Base-by-base conservation (phyloP, 1,140 invertebrate genomes). In the Macrotrachela quadricornifera region DNA sequence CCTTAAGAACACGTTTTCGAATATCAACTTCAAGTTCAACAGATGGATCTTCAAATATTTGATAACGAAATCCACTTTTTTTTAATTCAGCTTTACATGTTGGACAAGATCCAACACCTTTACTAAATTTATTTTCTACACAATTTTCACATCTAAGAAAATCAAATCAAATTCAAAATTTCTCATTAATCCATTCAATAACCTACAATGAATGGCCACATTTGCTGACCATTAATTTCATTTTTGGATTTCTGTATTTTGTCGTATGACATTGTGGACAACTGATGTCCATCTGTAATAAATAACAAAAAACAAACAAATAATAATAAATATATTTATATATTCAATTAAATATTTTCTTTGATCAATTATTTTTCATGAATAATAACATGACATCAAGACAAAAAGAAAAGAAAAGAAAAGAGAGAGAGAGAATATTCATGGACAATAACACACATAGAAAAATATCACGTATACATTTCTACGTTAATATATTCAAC, bases 1-100 rank as follows among this genome's bases (percentile, higher is more conserved):
- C 66, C 63, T 81, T 80, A 1, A 91, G 65, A 30, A 95, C 77
- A 61, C 80, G 76, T 64, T 82, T 84, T 16, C 92, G 73, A 59
- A 96, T 91, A 61, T 95, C 88, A 10, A 96, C 80, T 75, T 99
- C 92, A 65, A 95, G 94, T 71, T 99, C 92, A 1, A 97, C 83
- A 70, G 76, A 76, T 1, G 88, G 71, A 75, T 97, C 90, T 74
- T 97, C 91, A 66, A 96, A 97, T 8, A 94, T 70, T 63, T 95
- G 88, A 16, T 91, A 76, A 42, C 90, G 76, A 67, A 92, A 97
- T 65, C 91, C 88, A 61, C 77, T 81, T 60, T 86, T 75, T 11
- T 86, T 73, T 37, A 99, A 66, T 8, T 83, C 77, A 40, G 85
- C 81, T 59, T 78, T 76, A 72, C 91, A 96, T 67, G 88, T 83